Evolutionary conservation across 2,888 invertebrate species (phyloP).

Genomic region (Metopia argyrocephala): DNA sequence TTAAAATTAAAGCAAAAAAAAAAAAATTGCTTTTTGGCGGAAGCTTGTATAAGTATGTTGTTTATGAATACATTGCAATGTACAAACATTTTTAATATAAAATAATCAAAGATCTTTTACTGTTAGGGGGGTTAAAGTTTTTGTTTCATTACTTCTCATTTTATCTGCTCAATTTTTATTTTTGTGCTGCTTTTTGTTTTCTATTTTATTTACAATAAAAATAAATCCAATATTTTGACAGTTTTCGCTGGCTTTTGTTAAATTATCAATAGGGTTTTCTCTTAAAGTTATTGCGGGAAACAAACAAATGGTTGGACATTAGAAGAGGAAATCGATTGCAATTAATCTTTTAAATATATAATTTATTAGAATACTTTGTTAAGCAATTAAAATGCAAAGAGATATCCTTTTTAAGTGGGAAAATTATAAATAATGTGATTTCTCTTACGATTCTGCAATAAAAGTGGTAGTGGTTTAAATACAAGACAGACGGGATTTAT

Average conservation of each 20-base stretch:
- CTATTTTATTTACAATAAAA: slow-evolving; percentile 14
- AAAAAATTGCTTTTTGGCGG: slow-evolving; percentile 58
- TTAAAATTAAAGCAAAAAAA: slow-evolving; percentile 56
- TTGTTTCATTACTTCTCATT: background rate
- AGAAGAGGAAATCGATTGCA: slow-evolving; percentile 3
- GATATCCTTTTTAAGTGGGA: too few relatives aligned
- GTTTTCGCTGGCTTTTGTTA: slow-evolving; percentile 16
- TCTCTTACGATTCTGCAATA: too few relatives aligned
- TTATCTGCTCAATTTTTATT: slow-evolving; percentile 10
- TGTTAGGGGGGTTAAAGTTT: background rate
- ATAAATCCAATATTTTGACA: slow-evolving; percentile 53
- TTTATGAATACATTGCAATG: too few relatives aligned
- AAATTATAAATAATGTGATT: too few relatives aligned
- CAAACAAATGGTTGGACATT: slow-evolving; percentile 17
- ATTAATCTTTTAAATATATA: slow-evolving; percentile 32
- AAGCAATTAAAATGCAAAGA: background rate
- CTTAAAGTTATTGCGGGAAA: slow-evolving; percentile 2
- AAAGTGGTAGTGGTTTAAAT: too few relatives aligned
- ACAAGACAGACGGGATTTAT: too few relatives aligned
- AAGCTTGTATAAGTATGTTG: too few relatives aligned
- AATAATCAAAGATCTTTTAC: slow-evolving; percentile 26
- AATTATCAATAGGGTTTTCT: slow-evolving; percentile 14
- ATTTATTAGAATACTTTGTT: background rate
- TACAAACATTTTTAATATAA: slow-evolving; percentile 1
- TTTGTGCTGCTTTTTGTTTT: background rate